Base-by-base conservation (phyloP, 2,797 vertebrate genomes). In the Melanotaenia maccullochi region DNA sequence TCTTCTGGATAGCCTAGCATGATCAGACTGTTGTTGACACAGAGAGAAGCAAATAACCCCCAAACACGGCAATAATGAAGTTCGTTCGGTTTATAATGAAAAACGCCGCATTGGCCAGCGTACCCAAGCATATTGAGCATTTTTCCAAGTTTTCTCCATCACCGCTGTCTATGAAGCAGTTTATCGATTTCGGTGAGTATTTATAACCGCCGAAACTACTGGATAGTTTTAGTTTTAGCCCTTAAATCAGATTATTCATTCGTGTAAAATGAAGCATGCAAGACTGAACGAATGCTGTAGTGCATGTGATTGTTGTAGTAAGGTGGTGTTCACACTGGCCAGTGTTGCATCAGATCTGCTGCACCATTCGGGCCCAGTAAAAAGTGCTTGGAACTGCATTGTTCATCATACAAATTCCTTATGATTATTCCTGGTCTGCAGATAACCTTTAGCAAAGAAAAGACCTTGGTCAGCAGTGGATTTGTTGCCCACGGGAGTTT, bases 111-210 rank as follows among this genome's bases (percentile, higher is more conserved):
- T 77, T 97, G 91, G 95, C 95, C 71, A 97, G 94, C 40, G 95
- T 93, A 56, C 97, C 97, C 38, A 96, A 95, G 71, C 96, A 97
- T 71, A 95, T 99, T 82, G 97, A 98, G 20, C 96, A 97, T 88
- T 99, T 97, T 89, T 96, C 97, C 14, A 98, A 97, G 94, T 99
- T 98, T 82, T 98, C 97, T 24, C 97, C 97, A 1, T 98, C 97
- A 24, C 97, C 97, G 32, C 94, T 99, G 28, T 99, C 97, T 73
- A 99, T 99, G 93, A 98, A 98, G 87, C 97, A 98, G 54, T 98
- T 98, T 82, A 83, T 98, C 33, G 97, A 98, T 90, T 98, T 98
- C 81, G 97, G 97, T 98, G 90, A 91, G 95, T 93, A 60, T 68
- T 0, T 40, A 33, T 35, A 52, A 44, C 52, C 3, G 0, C 36